phyloP scores from a whole-genome alignment of 2,888 invertebrate species.

The Celastrina argiolus region DNA sequence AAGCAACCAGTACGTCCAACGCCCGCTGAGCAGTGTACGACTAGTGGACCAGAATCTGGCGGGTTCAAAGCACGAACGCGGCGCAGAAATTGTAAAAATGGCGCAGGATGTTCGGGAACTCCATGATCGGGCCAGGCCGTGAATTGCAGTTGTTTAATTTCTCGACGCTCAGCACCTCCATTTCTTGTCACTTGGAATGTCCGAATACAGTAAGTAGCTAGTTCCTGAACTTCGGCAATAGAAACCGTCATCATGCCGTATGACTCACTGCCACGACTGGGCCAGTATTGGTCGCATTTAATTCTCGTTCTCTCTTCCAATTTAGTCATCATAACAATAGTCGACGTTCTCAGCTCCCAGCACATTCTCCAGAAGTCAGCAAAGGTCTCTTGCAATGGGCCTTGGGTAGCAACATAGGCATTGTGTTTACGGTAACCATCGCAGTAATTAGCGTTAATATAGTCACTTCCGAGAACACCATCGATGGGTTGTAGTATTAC shows the following conservation, averaged over 20 bases:
- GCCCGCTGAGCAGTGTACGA: constrained; percentile 95
- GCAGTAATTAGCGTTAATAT: constrained; percentile 99
- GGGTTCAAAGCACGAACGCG: constrained; percentile 95
- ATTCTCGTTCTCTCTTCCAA: constrained; percentile 97
- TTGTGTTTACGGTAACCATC: constrained; percentile 99
- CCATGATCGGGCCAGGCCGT: constrained; percentile 99
- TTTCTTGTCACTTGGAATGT: constrained; percentile 94
- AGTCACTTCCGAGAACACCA: constrained; percentile 94
- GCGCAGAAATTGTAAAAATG: constrained; percentile 96
- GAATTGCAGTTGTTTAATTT: constrained; percentile 98
- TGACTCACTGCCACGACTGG: constrained; percentile 93
- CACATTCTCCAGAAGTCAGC: constrained; percentile 99
- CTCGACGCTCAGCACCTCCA: constrained; percentile 90
- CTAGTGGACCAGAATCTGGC: constrained; percentile 94
- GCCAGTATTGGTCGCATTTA: constrained; percentile 99
- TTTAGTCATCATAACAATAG: constrained; percentile 99
- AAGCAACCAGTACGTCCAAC: constrained; percentile 98
- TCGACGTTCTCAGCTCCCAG: constrained; percentile 96
- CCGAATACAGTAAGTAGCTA: constrained; percentile 98
- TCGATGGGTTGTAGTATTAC: constrained; percentile 95
- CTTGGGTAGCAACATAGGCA: constrained; percentile 99
- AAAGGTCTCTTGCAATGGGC: constrained; percentile 97
- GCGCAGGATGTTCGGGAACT: constrained; percentile 99
- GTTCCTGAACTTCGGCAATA: constrained; percentile 95
- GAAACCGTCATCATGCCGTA: constrained; percentile 97